These are phyloP conservation scores for Lates japonicus DNA, from an alignment of 2,797 vertebrate species.

Conservation along the genomic window DNA sequence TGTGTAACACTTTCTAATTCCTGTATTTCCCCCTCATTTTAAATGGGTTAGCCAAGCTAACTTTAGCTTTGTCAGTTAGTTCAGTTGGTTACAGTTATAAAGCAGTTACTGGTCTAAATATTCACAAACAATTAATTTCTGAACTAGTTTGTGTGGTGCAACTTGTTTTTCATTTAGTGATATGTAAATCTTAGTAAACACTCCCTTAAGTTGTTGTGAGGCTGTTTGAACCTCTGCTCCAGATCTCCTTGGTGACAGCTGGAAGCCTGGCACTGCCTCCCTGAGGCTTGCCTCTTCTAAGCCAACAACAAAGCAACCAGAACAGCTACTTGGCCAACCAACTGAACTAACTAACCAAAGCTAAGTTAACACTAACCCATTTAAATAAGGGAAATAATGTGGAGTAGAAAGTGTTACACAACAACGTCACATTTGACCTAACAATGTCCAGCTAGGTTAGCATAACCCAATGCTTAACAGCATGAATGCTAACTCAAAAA, in stretches of 20 bases:
- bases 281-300: constrained; percentile 55
- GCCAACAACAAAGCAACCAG: constrained; percentile 69
- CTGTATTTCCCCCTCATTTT: too few species aligned
- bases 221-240: constrained; percentile 34
- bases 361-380: too few species aligned
- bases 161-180: neutral
- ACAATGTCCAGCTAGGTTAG: too few species aligned
- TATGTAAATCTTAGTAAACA: neutral
- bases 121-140: neutral
- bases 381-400: too few species aligned
- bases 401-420: neutral
- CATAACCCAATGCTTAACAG: neutral
- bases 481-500: neutral
- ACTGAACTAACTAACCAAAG: neutral
- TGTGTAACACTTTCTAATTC: neutral
- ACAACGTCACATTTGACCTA: neutral
- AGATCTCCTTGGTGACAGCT: constrained; percentile 56
- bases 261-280: constrained; percentile 60
- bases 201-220: constrained; percentile 20
- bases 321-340: constrained; percentile 72
- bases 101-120: neutral
- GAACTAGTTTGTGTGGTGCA: neutral
- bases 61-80: neutral
- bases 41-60: too few species aligned
- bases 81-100: neutral